Conservation (phyloP, 2,797 vertebrate species). For the Chelmon rostratus region DNA sequence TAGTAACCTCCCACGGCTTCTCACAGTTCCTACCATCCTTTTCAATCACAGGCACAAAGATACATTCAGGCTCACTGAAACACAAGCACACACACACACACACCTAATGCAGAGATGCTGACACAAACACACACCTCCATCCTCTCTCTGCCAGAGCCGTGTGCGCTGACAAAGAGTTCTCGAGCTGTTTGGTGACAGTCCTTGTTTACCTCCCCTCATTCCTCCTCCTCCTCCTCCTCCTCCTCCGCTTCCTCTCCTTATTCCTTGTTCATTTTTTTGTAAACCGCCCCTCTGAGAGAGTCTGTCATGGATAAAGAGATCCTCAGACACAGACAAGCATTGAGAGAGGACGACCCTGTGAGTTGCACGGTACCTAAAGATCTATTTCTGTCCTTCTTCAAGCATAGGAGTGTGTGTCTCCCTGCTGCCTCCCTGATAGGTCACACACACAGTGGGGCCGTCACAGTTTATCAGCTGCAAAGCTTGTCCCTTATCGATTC, state of each 20-base stretch:
- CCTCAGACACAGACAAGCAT: slow-evolving; percentile 42
- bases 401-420: neutral
- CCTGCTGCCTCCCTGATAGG: slow-evolving; percentile 22
- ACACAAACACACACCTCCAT: slow-evolving; percentile 57
- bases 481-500: slow-evolving; percentile 66
- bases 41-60: slow-evolving; percentile 57
- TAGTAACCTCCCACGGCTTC: slow-evolving; percentile 61
- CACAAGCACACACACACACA: slow-evolving; percentile 32
- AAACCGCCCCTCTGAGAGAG: slow-evolving; percentile 52
- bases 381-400: slow-evolving; percentile 68
- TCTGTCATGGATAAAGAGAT: slow-evolving; percentile 68
- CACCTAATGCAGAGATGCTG: slow-evolving; percentile 49
- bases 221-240: slow-evolving; percentile 39
- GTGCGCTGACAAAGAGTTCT: slow-evolving; percentile 69
- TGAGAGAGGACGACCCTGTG: slow-evolving; percentile 53
- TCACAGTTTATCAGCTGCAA: slow-evolving; percentile 62
- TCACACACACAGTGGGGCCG: slow-evolving; percentile 29
- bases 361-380: slow-evolving; percentile 50
- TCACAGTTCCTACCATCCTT: slow-evolving; percentile 54
- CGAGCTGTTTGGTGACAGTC: slow-evolving; percentile 61
- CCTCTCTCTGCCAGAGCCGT: slow-evolving; percentile 43
- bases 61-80: slow-evolving; percentile 45
- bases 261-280: slow-evolving; percentile 41
- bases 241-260: slow-evolving; percentile 29
- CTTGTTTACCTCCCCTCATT: slow-evolving; percentile 61